phyloP scores from a whole-genome alignment of 2,113 vertebrate species.

The Ceyx cyanopectus region DNA sequence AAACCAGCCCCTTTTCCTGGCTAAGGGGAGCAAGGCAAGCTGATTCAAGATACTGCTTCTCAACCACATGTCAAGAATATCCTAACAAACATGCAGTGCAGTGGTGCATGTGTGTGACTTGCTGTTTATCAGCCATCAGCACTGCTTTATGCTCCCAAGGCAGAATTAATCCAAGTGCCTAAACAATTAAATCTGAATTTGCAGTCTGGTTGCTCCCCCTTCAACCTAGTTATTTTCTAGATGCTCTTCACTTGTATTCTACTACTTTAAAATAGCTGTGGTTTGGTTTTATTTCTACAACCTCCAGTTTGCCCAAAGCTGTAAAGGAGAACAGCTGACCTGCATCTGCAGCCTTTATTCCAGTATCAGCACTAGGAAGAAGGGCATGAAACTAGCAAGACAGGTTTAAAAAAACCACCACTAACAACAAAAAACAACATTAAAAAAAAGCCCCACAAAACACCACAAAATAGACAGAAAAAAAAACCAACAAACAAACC shows the following conservation, averaged over 20 bases:
- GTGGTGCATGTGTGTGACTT: accelerated
- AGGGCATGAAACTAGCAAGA: background rate
- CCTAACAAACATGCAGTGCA: background rate
- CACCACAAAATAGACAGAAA: too few species aligned
- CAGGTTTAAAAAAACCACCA: background rate
- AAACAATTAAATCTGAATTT: background rate
- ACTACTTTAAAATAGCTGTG: background rate
- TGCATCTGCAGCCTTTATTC: background rate
- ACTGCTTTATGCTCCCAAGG: accelerated
- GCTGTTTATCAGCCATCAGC: background rate
- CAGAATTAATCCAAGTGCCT: background rate
- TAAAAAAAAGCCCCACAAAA: too few species aligned
- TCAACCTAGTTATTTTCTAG: background rate
- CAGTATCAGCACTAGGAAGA: background rate
- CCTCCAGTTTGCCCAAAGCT: background rate
- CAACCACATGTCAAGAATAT: background rate
- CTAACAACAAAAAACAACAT: background rate
- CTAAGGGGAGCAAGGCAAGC: background rate
- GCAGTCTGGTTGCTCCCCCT: background rate
- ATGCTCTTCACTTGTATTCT: background rate
- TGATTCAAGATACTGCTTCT: background rate
- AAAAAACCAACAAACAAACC: background rate
- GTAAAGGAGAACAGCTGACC: background rate
- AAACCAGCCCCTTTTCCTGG: background rate
- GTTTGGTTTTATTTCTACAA: accelerated